Conservation (phyloP, 2,113 vertebrate species). For the Myotis lucifugus region DNA sequence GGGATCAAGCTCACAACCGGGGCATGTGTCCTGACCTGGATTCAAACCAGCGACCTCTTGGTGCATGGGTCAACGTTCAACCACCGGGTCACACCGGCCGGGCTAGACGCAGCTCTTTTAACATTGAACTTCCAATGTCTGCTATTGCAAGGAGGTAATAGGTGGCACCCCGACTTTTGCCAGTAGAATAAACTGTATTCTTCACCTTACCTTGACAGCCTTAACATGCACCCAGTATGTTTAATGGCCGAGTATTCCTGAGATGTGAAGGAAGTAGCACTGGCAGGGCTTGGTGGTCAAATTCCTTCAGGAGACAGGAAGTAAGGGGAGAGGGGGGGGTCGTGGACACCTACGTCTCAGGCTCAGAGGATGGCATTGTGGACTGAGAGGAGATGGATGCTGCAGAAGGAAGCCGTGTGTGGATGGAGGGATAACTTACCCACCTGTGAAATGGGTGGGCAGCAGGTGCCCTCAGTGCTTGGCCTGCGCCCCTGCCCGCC, state of each 20-base stretch:
- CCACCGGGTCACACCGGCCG: too few relatives aligned
- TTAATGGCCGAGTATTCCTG: neutral
- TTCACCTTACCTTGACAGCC: neutral
- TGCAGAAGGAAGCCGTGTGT: neutral
- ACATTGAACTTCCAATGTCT: too few relatives aligned
- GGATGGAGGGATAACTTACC: neutral
- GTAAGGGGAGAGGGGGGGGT: neutral
- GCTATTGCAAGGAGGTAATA: neutral
- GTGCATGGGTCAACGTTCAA: too few relatives aligned
- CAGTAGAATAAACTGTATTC: neutral
- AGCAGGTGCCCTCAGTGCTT: neutral
- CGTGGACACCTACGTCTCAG: neutral
- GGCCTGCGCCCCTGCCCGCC: rapidly evolving
- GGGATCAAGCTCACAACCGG: too few relatives aligned
- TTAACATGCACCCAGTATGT: neutral
- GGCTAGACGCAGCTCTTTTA: too few relatives aligned
- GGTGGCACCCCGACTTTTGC: neutral
- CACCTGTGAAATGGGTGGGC: neutral
- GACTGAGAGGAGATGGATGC: neutral
- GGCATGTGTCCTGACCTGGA: too few relatives aligned
- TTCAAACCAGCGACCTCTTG: too few relatives aligned
- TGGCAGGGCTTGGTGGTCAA: neutral
- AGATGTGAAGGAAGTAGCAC: neutral
- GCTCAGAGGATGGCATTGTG: neutral
- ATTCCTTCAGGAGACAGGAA: neutral